phyloP scores from a whole-genome alignment of 1,140 invertebrate genomes.

The Plodia interpunctella region DNA sequence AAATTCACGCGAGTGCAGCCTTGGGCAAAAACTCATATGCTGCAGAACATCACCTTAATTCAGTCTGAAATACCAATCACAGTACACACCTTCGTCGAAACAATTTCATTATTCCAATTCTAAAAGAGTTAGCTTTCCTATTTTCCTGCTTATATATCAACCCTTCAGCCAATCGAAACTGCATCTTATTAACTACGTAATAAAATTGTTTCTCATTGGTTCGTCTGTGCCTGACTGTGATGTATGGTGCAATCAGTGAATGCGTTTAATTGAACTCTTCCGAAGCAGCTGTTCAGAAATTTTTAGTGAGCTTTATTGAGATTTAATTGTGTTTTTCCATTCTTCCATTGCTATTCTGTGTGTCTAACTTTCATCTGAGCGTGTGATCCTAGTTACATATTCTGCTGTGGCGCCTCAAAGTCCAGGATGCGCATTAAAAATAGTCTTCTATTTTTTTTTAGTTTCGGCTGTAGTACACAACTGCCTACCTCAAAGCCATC shows the following conservation, averaged over 20 bases:
- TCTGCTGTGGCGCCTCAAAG: no score
- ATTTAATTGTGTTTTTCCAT: no score
- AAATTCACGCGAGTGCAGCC: no score
- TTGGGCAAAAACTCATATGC: no score
- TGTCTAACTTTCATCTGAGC: no score
- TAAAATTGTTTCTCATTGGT: neutral
- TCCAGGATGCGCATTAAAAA: no score
- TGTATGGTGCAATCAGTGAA: conserved; percentile 1
- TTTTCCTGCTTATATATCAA: neutral
- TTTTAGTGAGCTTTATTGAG: neutral
- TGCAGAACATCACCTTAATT: neutral
- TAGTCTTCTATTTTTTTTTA: no score
- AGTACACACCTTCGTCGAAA: neutral
- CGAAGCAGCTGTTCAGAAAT: neutral
- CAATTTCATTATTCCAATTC: neutral
- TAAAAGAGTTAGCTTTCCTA: conserved; percentile 1
- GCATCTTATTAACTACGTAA: neutral
- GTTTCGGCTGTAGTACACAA: no score
- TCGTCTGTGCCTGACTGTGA: neutral
- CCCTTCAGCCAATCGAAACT: neutral
- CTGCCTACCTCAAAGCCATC: no score
- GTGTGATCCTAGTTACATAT: no score
- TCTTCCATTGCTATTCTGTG: neutral
- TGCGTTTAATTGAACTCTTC: conserved; percentile 3
- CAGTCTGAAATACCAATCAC: neutral